Evolutionary conservation across 1,140 invertebrate genomes (phyloP).

Genomic region (Myzus persicae): DNA sequence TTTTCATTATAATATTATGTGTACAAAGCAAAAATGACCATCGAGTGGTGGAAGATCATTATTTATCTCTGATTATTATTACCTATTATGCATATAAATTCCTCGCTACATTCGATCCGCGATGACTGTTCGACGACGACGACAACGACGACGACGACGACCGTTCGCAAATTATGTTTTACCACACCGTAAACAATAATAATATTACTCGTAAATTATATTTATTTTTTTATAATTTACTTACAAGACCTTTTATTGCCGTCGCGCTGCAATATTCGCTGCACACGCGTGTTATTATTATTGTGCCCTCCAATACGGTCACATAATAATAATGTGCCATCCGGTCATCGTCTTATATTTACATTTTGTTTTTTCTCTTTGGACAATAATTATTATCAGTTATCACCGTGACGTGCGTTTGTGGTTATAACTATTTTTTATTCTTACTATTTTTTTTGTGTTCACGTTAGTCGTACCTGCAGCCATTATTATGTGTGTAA

Average conservation of each 20-base stretch:
- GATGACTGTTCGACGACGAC: background rate
- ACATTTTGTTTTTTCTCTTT: background rate
- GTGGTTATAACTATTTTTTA: background rate
- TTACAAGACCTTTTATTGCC: background rate
- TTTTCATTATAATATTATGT: background rate
- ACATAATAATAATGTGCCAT: conserved; percentile 3
- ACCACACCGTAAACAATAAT: background rate
- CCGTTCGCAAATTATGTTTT: background rate
- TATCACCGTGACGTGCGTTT: conserved; percentile 7
- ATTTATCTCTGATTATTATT: conserved; percentile 2
- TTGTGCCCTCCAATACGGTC: background rate
- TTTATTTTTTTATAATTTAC: conserved; percentile 7
- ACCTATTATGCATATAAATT: background rate
- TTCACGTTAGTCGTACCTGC: too few relatives aligned
- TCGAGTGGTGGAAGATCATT: background rate
- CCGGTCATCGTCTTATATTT: background rate
- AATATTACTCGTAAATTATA: background rate
- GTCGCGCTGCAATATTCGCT: background rate
- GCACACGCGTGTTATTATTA: background rate
- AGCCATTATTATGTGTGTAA: background rate
- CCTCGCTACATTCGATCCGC: background rate
- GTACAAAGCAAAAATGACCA: background rate
- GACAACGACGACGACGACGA: background rate
- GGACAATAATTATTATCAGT: conserved; percentile 18
- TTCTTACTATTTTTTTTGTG: background rate